Base-by-base conservation (phyloP, 1,140 invertebrate species). In the Drosophila repletoides region DNA sequence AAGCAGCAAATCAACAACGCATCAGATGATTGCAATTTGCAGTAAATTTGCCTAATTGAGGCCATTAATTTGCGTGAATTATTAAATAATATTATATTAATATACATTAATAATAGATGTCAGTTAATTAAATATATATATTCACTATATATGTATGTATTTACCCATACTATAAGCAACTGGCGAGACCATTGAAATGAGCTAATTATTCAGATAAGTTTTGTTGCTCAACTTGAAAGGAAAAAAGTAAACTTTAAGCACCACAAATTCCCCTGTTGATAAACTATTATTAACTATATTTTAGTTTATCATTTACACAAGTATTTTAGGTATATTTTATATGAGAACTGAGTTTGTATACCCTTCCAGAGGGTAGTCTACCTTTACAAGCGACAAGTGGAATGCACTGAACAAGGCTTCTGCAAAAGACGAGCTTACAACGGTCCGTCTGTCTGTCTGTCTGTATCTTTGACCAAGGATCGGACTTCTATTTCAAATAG, bases 1-100 rank as follows among this genome's bases (percentile, higher is more conserved):
- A 95, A 95, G 73, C 94, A 95, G 88, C 94, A 95, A 90, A 94
- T 95, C 55, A 91, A 94, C 43, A 94, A 95, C 64, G 92, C 94
- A 15, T 93, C 94, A 60, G 94, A 95, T 45, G 94, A 95, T 73
- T 95, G 94, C 81, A 94, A 92, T 79, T 92, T 95, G 72, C 95
- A 94, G 49, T 95, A 94, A 93, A 88, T 53, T 38, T 2, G 9
- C 49, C 22, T 58, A 55, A 28, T 4, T 9, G 12, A 34, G 19
- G 2, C 34, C 21, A 17, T 14, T 28, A 36, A 24, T 53, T 5
- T 36, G 19, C 28, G 31, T 17, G n/a, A 43, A 34, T 22, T 22
- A 43, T 43, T 10, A 12, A 34, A 22, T 48, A 48, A 48, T 48
- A 33, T 21, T 33, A 43, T 28, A 28, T 28, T 19, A 26, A 19